A percentile compares a stretch with the other conserved stretches of the same genome.
These are phyloP conservation scores for Lasiurus cinereus DNA, from an alignment of 2,113 vertebrate genomes.

Conservation along the genomic window DNA sequence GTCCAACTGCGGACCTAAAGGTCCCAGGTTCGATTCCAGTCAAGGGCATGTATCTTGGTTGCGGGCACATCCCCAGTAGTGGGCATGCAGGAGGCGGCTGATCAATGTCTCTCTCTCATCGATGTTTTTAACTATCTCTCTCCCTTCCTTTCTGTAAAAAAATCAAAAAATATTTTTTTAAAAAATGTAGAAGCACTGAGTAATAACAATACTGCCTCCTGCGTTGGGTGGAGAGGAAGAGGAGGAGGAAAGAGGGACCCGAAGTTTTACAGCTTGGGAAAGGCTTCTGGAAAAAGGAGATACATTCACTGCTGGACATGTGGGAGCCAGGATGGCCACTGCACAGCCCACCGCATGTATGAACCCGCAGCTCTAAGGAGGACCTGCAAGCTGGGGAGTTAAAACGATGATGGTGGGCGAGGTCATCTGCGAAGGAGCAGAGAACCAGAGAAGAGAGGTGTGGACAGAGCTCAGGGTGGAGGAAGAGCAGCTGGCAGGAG, in stretches of 20 bases:
- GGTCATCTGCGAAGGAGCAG: neutral
- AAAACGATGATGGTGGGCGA: neutral
- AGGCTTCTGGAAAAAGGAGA: neutral
- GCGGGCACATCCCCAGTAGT: too few relatives aligned
- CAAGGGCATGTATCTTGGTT: too few relatives aligned
- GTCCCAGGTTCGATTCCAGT: too few relatives aligned
- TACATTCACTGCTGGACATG: neutral
- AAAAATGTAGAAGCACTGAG: too few relatives aligned
- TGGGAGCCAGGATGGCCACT: neutral
- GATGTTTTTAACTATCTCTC: too few relatives aligned
- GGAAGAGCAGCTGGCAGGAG: neutral
- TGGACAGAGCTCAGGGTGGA: neutral
- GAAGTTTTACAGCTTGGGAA: neutral
- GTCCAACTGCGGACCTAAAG: too few relatives aligned
- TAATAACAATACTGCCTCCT: neutral
- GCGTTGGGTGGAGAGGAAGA: neutral
- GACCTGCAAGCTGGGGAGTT: neutral
- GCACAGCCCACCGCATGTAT: accelerated
- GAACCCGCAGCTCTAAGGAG: neutral
- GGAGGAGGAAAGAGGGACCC: neutral
- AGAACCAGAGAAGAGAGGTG: neutral
- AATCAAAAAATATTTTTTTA: too few relatives aligned
- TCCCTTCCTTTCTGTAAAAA: too few relatives aligned
- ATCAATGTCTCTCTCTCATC: too few relatives aligned
- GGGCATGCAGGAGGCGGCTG: too few relatives aligned